A percentile compares a stretch with the other conserved stretches of the same genome.
Conservation (phyloP, 37 sponge, comb jelly and placozoan species). For the Haliclona indistincta region DNA sequence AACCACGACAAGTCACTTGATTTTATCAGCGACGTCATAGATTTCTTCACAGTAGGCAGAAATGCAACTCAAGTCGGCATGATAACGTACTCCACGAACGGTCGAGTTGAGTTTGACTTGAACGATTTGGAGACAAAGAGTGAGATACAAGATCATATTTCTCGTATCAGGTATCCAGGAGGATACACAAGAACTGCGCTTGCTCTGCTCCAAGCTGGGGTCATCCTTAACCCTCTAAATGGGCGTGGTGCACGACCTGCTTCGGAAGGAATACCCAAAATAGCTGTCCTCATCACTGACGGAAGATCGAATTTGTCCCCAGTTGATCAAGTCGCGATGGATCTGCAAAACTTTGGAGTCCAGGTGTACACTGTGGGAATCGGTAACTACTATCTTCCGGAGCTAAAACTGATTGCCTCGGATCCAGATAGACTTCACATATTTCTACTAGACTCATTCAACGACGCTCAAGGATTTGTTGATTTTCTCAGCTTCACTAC, state of each 20-base stretch:
- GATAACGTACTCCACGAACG: slow-evolving; percentile 63
- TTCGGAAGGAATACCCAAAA: slow-evolving; percentile 69
- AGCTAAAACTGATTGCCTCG: slow-evolving; percentile 79
- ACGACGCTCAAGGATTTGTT: slow-evolving; percentile 66
- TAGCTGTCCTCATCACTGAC: slow-evolving; percentile 87
- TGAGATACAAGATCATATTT: not conserved
- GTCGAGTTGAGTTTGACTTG: slow-evolving; percentile 42
- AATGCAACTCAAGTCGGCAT: slow-evolving; percentile 75
- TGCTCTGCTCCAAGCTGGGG: slow-evolving; percentile 46
- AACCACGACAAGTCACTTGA: slow-evolving; percentile 61
- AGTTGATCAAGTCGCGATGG: slow-evolving; percentile 22
- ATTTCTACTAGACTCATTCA: slow-evolving; percentile 70
- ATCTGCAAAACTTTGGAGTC: slow-evolving; percentile 59
- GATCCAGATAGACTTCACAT: slow-evolving; percentile 73
- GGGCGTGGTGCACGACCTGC: slow-evolving; percentile 71
- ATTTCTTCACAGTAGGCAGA: slow-evolving; percentile 62
- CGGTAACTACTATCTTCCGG: slow-evolving; percentile 64
- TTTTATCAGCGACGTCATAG: slow-evolving; percentile 61
- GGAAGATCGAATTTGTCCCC: slow-evolving; percentile 73
- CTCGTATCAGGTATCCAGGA: slow-evolving; percentile 28
- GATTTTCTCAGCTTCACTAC: slow-evolving; percentile 75
- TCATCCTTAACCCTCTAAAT: slow-evolving; percentile 18
- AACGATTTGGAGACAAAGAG: slow-evolving; percentile 13
- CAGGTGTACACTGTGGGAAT: slow-evolving; percentile 80
- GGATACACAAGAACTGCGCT: slow-evolving; percentile 73